Base-by-base conservation (phyloP, 2,888 invertebrate species). In the Microdon myrmicae region DNA sequence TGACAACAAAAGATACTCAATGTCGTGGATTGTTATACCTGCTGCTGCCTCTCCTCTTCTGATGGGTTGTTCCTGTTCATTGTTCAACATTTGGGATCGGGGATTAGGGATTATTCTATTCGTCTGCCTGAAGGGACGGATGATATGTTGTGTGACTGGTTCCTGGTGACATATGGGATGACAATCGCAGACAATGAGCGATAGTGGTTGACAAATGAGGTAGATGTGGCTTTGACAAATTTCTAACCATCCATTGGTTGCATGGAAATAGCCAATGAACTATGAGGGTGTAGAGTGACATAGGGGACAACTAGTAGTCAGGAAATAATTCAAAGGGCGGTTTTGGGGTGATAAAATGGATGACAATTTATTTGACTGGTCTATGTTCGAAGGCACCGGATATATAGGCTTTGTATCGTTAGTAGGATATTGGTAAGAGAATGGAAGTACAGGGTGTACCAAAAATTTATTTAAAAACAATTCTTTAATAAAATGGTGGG, bases 21-120 rank as follows among this genome's bases (percentile, higher is more conserved):
- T 23, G 53, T 32, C 29, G 26, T 61, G 14, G 20, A 20, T 12
- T 29, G 34, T 31, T 45, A 23, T 38, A 35, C 41, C 47, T 55
- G 38, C 20, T 17, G 37, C 48, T 55, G 55, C 43, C 58, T 47
- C 43, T 55, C 47, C n/a, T n/a, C 43, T 35, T 17, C 22, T 64
- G 64, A 64, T 64, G 64, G 64, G 64, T 58, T 64, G 64, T 64
- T 64, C 64, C 64, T 64, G 64, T 64, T 58, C 23, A 64, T 64
- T 64, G 64, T 64, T 60, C 26, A 3, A 23, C 37, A 48, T 37
- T 38, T 34, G 48, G 43, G 47, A 48, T 38, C 12, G 13, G 38
- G 22, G 29, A 45, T 7, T n/a, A 10, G 19, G 19, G 12, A 37
- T 31, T 41, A 31, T 48, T 26, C 35, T 3, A 12, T 28, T 7